Evolutionary conservation across 2,113 vertebrate species (phyloP).

Genomic region (Scophthalmus maximus): DNA sequence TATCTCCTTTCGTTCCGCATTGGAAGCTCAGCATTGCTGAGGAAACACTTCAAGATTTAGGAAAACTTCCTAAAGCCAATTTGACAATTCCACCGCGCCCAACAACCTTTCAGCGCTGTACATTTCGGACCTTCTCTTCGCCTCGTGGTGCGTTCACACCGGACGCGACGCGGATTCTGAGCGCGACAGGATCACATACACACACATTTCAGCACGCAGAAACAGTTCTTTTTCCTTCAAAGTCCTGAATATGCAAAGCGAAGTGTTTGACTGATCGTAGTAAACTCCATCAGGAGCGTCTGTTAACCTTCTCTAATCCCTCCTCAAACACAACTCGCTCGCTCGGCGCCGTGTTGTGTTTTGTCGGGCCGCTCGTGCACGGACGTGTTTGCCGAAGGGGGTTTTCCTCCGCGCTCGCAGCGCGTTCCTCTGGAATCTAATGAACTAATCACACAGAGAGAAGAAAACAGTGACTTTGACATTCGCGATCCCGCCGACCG

Average conservation of each 20-base stretch:
- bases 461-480: constrained; percentile 21
- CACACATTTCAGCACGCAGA: no score
- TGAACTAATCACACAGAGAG: constrained; percentile 24
- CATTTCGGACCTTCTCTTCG: no score
- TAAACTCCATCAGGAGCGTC: constrained; percentile 8
- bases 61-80: no score
- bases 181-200: no score
- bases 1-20: no score
- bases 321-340: constrained; percentile 11
- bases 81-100: no score
- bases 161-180: no score
- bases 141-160: no score
- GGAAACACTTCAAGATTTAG: no score
- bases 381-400: not conserved
- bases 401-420: not conserved
- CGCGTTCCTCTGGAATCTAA: constrained; percentile 15
- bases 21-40: no score
- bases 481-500: constrained; percentile 23
- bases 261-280: constrained; percentile 18
- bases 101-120: no score
- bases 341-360: constrained; percentile 7
- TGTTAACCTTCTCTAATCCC: constrained; percentile 36
- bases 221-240: no score
- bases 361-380: not conserved
- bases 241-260: not conserved